phyloP scores from a whole-genome alignment of 2,113 vertebrate genomes.

The Upupa epops region DNA sequence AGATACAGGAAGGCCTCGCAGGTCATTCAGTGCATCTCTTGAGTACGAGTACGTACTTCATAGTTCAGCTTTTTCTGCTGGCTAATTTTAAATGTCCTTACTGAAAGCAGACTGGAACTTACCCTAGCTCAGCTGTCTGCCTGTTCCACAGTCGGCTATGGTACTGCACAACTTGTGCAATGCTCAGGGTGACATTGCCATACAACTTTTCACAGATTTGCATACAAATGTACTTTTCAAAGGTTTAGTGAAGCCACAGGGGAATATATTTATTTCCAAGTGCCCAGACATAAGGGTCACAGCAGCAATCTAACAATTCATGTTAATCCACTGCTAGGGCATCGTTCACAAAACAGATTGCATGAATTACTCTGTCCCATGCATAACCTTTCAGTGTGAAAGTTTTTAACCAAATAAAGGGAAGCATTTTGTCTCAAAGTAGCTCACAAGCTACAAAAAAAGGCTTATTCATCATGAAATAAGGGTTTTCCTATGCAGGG shows the following conservation, averaged over 20 bases:
- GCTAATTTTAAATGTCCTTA: not conserved
- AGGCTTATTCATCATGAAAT: not conserved
- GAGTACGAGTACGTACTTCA: no score
- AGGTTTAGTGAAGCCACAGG: conserved; percentile 9
- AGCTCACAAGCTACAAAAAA: not conserved
- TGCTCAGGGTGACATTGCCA: not conserved
- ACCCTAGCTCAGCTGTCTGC: not conserved
- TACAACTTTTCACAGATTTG: conserved; percentile 9
- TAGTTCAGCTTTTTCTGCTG: not conserved
- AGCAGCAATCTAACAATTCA: not conserved
- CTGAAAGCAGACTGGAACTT: not conserved
- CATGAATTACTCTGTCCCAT: not conserved
- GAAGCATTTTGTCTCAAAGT: not conserved
- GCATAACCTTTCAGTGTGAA: not conserved
- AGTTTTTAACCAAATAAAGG: conserved; percentile 1
- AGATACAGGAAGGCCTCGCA: not conserved
- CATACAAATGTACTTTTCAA: conserved; percentile 35
- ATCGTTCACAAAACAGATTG: not conserved
- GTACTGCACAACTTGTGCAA: not conserved
- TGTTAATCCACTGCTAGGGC: not conserved
- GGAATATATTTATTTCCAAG: conserved; percentile 38
- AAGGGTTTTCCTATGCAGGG: not conserved
- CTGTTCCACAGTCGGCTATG: rapidly evolving
- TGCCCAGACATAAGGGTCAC: not conserved
- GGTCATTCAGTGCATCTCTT: not conserved